phyloP scores from a whole-genome alignment of 2,888 invertebrate species.

The Aricia artaxerxes region DNA sequence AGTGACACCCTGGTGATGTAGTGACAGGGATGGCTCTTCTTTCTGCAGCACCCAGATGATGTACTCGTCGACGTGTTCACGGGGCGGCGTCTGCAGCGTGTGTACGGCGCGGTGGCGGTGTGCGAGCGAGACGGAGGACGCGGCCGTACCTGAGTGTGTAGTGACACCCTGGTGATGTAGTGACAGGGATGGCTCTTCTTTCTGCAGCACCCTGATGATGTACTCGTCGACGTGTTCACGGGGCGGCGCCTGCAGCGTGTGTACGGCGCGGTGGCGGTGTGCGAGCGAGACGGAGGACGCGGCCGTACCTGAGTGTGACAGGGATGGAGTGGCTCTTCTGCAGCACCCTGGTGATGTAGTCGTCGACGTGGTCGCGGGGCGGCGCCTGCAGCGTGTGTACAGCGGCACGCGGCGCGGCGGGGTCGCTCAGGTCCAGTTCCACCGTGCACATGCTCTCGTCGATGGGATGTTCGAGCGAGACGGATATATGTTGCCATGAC shows the following conservation, averaged over 20 bases:
- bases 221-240: slow-evolving; percentile 68
- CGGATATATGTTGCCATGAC: slow-evolving; percentile 93
- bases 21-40: slow-evolving; percentile 93
- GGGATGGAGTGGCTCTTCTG: slow-evolving; percentile 96
- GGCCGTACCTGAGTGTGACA: slow-evolving; percentile 87
- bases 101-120: slow-evolving; percentile 30
- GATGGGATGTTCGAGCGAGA: slow-evolving; percentile 94
- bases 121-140: slow-evolving; percentile 54
- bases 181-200: slow-evolving; percentile 96
- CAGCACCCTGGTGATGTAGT: slow-evolving; percentile 81
- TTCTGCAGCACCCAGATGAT: slow-evolving; percentile 83
- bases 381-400: slow-evolving; percentile 83
- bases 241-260: slow-evolving; percentile 75
- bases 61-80: slow-evolving; percentile 59
- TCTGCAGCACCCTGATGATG: slow-evolving; percentile 85
- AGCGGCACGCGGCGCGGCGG: slow-evolving; percentile 88
- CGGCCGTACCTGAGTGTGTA: slow-evolving; percentile 82
- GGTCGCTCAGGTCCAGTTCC: slow-evolving; percentile 91
- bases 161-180: too few relatives aligned
- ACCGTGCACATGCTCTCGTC: slow-evolving; percentile 96
- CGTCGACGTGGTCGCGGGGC: slow-evolving; percentile 64
- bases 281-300: background rate
- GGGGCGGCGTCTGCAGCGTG: slow-evolving; percentile 61
- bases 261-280: too few relatives aligned
- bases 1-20: too few relatives aligned